Conservation (phyloP, 2,113 vertebrate species). For the Propithecus coquereli region DNA sequence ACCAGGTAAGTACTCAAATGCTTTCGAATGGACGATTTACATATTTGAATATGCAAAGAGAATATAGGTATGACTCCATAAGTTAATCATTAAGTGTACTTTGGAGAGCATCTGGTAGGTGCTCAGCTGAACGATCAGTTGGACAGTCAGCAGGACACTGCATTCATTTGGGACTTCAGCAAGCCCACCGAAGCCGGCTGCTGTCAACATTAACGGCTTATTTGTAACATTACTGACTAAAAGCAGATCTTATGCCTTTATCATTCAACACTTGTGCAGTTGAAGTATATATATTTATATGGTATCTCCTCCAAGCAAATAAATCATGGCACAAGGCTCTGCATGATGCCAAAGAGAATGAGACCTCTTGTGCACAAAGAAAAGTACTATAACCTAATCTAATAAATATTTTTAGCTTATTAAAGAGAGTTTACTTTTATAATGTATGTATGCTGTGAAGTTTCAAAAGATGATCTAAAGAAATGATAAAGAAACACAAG, state of each 20-base stretch:
- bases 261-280: neutral
- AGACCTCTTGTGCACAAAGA: neutral
- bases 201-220: neutral
- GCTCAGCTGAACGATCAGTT: neutral
- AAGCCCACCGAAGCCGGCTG: neutral
- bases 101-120: neutral
- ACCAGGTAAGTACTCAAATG: neutral
- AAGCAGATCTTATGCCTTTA: constrained; percentile 1
- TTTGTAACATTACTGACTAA: neutral
- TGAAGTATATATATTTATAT: neutral
- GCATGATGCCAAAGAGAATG: neutral
- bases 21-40: neutral
- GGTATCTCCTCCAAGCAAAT: neutral
- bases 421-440: neutral
- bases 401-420: neutral
- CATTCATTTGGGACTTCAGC: neutral
- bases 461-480: neutral
- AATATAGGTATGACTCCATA: neutral
- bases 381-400: neutral
- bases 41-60: neutral
- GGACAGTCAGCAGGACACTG: neutral
- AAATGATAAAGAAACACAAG: neutral
- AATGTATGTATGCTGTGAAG: neutral
- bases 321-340: neutral
- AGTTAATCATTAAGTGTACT: neutral